Conservation (phyloP, 2,888 invertebrate genomes). For the Caradrina clavipalpis region DNA sequence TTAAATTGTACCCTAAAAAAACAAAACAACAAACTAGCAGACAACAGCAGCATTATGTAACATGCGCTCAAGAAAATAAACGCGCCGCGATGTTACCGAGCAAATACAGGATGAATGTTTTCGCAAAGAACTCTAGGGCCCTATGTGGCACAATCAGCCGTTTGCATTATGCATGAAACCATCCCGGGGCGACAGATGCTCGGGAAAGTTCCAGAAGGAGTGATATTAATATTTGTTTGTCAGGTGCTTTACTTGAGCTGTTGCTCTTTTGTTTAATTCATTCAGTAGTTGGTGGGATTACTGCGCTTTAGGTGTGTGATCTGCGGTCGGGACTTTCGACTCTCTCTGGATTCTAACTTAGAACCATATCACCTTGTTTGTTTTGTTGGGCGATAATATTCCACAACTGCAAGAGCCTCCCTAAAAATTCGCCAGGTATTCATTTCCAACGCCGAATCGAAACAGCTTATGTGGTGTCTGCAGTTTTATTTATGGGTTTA, state of each 20-base stretch:
- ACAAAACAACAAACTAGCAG: constrained; percentile 56
- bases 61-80: constrained; percentile 66
- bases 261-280: constrained; percentile 60
- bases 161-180: constrained; percentile 89
- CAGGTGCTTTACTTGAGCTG: constrained; percentile 71
- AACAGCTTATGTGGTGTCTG: too few species aligned
- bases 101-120: constrained; percentile 82
- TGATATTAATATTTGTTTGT: constrained; percentile 82
- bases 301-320: not conserved
- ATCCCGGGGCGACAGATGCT: constrained; percentile 83
- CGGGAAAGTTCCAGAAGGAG: constrained; percentile 71
- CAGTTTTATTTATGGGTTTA: too few species aligned
- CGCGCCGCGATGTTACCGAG: constrained; percentile 65
- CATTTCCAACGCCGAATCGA: too few species aligned
- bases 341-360: not conserved
- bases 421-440: too few species aligned
- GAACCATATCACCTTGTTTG: too few species aligned
- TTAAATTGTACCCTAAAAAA: constrained; percentile 11
- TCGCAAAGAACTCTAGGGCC: constrained; percentile 80
- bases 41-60: constrained; percentile 64
- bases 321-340: not conserved
- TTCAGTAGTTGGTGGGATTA: constrained; percentile 19
- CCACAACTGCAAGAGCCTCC: too few species aligned
- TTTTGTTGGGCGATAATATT: too few species aligned
- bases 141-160: constrained; percentile 85